A percentile compares a stretch with the other conserved stretches of the same genome.
Conservation (phyloP, 2,797 vertebrate genomes). For the Chiloscyllium punctatum region DNA sequence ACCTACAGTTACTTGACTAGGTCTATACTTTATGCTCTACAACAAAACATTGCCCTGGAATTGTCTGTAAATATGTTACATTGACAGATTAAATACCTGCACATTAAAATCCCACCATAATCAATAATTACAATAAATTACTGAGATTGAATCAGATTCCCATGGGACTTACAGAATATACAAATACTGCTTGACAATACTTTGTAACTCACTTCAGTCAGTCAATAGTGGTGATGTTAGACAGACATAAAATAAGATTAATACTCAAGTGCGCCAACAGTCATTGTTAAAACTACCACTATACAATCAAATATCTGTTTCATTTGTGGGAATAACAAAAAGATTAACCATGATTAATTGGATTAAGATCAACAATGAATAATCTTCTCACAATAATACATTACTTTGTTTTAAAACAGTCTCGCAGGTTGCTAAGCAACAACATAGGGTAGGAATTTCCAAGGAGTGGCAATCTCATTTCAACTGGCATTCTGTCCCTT, state of each 20-base stretch:
- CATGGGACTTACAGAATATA: neutral
- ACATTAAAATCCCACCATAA: neutral
- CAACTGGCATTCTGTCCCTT: too few species aligned
- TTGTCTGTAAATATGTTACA: neutral
- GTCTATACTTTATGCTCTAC: neutral
- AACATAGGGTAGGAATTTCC: too few species aligned
- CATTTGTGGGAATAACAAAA: neutral
- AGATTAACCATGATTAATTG: conserved; percentile 1
- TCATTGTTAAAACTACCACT: neutral
- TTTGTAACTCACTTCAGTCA: neutral
- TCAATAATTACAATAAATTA: neutral
- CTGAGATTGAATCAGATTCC: neutral
- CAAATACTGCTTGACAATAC: neutral
- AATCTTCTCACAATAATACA: neutral
- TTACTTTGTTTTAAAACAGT: neutral
- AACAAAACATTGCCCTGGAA: neutral
- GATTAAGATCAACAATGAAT: neutral
- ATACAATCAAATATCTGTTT: neutral
- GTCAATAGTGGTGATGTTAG: neutral
- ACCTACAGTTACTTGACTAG: neutral
- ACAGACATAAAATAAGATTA: neutral
- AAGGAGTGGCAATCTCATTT: too few species aligned
- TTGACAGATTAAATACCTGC: neutral
- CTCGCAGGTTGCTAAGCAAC: neutral
- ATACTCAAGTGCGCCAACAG: neutral